Percentiles rank a stretch among this genome's conserved stretches.
These are phyloP conservation scores for Acipenser ruthenus DNA, from an alignment of 2,797 vertebrate genomes.

Conservation along the genomic window DNA sequence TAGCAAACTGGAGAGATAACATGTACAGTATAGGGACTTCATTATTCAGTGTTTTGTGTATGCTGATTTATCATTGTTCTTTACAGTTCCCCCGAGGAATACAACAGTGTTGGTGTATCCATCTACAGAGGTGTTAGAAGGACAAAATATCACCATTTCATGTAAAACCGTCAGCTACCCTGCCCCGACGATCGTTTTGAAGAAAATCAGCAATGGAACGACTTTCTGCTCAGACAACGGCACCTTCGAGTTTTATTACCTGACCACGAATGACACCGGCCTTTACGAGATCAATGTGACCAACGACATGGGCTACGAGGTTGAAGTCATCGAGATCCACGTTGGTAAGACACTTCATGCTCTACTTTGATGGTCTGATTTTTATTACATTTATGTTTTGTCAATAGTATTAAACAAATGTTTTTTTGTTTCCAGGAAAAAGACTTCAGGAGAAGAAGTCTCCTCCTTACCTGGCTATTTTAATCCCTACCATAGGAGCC, in stretches of 20 bases:
- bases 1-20: too few species aligned
- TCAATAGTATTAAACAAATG: background rate
- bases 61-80: slow-evolving; percentile 11
- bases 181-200: slow-evolving; percentile 45
- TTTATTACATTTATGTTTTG: background rate
- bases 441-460: slow-evolving; percentile 14
- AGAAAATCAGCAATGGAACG: slow-evolving; percentile 45
- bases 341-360: slow-evolving; percentile 38
- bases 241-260: slow-evolving; percentile 48
- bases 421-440: slow-evolving; percentile 23
- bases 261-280: slow-evolving; percentile 47
- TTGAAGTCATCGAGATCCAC: slow-evolving; percentile 46
- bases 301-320: slow-evolving; percentile 46
- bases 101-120: slow-evolving; percentile 45
- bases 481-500: slow-evolving; percentile 27
- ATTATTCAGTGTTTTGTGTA: too few species aligned
- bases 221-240: slow-evolving; percentile 44
- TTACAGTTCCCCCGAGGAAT: slow-evolving; percentile 55
- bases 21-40: too few species aligned
- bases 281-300: slow-evolving; percentile 53
- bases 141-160: slow-evolving; percentile 54
- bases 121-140: slow-evolving; percentile 50
- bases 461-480: slow-evolving; percentile 21
- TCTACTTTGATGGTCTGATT: background rate
- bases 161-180: slow-evolving; percentile 51